Evolutionary conservation across 1,140 invertebrate species (phyloP).

Genomic region (Diuraphis noxia): DNA sequence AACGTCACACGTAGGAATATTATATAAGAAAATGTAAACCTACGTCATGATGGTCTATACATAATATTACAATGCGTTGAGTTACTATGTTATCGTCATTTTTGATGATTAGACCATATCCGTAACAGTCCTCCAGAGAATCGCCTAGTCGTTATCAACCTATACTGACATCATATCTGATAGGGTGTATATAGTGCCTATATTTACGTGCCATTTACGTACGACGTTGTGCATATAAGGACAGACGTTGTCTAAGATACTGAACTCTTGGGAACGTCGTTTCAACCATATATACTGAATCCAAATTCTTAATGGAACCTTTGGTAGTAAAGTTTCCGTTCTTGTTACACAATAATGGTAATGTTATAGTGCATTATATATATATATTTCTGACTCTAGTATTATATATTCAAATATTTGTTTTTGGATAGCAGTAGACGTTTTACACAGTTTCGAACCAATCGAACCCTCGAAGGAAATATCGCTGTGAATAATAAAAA

Average conservation of each 20-base stretch:
- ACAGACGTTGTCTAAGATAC: neutral
- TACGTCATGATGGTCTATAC: neutral
- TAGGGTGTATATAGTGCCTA: neutral
- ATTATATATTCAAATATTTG: constrained; percentile 5
- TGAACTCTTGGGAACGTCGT: constrained; percentile 24
- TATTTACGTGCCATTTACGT: neutral
- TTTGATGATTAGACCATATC: neutral
- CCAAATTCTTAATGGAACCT: constrained; percentile 20
- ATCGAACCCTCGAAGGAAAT: neutral
- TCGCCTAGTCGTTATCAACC: neutral
- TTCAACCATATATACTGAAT: neutral
- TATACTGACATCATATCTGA: neutral
- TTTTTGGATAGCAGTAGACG: neutral
- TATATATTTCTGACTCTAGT: neutral
- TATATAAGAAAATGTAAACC: neutral
- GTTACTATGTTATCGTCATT: constrained; percentile 27
- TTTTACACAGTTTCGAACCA: neutral
- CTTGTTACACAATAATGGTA: constrained; percentile 12
- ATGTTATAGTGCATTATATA: neutral
- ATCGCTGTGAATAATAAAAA: neutral
- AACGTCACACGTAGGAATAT: neutral
- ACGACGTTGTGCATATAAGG: neutral
- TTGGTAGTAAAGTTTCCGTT: constrained; percentile 5
- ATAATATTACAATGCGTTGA: constrained; percentile 1
- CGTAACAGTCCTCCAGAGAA: constrained; percentile 5